phyloP scores from a whole-genome alignment of 2,797 vertebrate species.

The Gadopsis bispinosus region DNA sequence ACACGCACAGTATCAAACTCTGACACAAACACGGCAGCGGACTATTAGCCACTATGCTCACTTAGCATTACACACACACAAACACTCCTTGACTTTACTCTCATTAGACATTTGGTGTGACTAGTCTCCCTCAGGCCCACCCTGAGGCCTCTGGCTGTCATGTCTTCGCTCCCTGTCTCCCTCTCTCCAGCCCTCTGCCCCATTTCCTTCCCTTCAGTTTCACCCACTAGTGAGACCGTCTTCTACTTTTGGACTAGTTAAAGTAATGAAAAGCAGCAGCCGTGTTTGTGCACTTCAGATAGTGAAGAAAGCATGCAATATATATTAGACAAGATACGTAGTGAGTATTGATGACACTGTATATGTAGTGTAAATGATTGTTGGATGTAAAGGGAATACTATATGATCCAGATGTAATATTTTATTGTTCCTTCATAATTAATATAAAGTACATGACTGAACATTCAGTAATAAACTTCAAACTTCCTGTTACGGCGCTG shows the following conservation, averaged over 20 bases:
- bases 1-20: conserved; percentile 3
- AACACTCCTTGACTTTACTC: conserved; percentile 31
- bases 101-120: conserved; percentile 61
- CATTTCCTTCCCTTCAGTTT: conserved; percentile 46
- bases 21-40: conserved; percentile 7
- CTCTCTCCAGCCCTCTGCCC: conserved; percentile 36
- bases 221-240: conserved; percentile 44
- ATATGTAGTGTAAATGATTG: conserved; percentile 59
- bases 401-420: conserved; percentile 80
- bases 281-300: conserved; percentile 38
- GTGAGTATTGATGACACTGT: conserved; percentile 40
- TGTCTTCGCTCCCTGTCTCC: conserved; percentile 31
- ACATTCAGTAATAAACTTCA: conserved; percentile 67
- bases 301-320: conserved; percentile 39
- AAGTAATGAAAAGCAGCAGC: conserved; percentile 49
- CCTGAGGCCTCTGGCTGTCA: conserved; percentile 60
- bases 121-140: conserved; percentile 33
- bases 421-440: conserved; percentile 74
- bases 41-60: not conserved
- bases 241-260: conserved; percentile 49
- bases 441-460: conserved; percentile 73
- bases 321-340: conserved; percentile 20
- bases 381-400: conserved; percentile 77
- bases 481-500: conserved; percentile 19
- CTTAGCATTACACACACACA: conserved; percentile 23